Conservation (phyloP, 2,113 vertebrate species). For the Oncorhynchus masou region DNA sequence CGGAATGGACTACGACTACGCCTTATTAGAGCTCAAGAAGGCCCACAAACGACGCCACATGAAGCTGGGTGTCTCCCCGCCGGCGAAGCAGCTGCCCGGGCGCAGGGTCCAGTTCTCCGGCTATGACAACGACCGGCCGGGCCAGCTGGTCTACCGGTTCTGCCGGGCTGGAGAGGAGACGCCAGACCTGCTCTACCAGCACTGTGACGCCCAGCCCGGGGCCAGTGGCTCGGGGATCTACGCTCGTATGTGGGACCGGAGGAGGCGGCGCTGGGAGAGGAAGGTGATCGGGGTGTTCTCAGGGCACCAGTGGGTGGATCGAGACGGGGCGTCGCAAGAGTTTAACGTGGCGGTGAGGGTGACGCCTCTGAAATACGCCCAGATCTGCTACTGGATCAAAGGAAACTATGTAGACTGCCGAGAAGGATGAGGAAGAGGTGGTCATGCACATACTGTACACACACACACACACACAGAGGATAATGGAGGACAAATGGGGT, state of each 20-base stretch:
- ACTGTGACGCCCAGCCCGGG: conserved; percentile 92
- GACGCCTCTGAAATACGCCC: conserved; percentile 95
- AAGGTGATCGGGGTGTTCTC: conserved; percentile 98
- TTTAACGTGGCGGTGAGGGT: conserved; percentile 96
- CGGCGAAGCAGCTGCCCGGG: conserved; percentile 82
- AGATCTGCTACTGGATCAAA: conserved; percentile 99
- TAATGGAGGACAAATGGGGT: too few relatives aligned
- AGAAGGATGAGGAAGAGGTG: conserved; percentile 78
- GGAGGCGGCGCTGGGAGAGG: conserved; percentile 86
- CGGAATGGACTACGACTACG: conserved; percentile 99
- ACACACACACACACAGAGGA: background rate
- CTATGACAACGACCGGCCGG: conserved; percentile 88
- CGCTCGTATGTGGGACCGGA: conserved; percentile 90
- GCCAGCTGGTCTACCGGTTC: conserved; percentile 93
- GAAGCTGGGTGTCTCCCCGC: conserved; percentile 91
- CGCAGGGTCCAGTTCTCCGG: conserved; percentile 94
- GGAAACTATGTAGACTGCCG: conserved; percentile 94
- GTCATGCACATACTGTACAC: background rate
- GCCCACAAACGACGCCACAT: conserved; percentile 92
- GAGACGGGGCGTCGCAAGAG: conserved; percentile 85
- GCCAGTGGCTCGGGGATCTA: conserved; percentile 96
- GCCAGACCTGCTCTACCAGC: conserved; percentile 90
- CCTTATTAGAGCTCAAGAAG: conserved; percentile 93
- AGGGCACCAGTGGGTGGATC: conserved; percentile 96
- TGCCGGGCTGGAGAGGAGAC: conserved; percentile 91